phyloP scores from a whole-genome alignment of 2,113 vertebrate genomes.

The Paraplagusia blochii region DNA sequence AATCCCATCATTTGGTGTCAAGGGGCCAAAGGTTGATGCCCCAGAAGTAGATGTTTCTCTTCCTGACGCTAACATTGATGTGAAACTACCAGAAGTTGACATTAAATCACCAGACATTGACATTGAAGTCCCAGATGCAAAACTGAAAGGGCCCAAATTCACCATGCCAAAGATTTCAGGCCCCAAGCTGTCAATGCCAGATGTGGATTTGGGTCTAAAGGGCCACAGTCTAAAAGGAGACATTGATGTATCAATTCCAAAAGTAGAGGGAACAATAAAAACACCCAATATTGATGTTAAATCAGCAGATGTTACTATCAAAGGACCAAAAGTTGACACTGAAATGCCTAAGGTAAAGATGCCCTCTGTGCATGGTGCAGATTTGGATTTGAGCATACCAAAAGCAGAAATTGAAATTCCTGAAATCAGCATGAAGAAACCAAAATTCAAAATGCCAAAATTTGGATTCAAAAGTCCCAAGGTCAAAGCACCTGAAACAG shows the following conservation, averaged over 20 bases:
- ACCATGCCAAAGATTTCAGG: not conserved
- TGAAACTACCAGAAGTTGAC: not conserved
- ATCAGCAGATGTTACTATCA: not conserved
- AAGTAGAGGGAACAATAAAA: not conserved
- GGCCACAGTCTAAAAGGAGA: constrained; percentile 12
- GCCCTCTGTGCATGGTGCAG: constrained; percentile 1
- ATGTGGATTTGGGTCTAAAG: constrained; percentile 41
- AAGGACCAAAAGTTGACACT: constrained; percentile 6
- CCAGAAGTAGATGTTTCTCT: constrained; percentile 17
- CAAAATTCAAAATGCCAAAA: constrained; percentile 16
- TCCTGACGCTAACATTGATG: constrained; percentile 2
- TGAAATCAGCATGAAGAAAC: constrained; percentile 2
- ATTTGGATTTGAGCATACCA: not conserved
- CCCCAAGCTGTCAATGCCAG: not conserved
- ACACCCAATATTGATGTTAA: not conserved
- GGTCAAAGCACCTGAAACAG: constrained; percentile 1
- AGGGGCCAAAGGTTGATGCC: constrained; percentile 10
- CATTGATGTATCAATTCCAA: constrained; percentile 14
- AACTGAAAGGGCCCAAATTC: not conserved
- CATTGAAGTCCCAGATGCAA: constrained; percentile 1
- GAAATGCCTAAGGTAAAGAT: constrained; percentile 23
- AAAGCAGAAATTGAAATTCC: constrained; percentile 8
- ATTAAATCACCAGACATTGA: not conserved
- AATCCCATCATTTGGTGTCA: constrained; percentile 15
- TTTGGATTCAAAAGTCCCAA: constrained; percentile 1